Percentiles rank a stretch among this genome's conserved stretches.
Evolutionary conservation across 2,888 invertebrate species (phyloP).

Genomic region (Proisotoma minuta): DNA sequence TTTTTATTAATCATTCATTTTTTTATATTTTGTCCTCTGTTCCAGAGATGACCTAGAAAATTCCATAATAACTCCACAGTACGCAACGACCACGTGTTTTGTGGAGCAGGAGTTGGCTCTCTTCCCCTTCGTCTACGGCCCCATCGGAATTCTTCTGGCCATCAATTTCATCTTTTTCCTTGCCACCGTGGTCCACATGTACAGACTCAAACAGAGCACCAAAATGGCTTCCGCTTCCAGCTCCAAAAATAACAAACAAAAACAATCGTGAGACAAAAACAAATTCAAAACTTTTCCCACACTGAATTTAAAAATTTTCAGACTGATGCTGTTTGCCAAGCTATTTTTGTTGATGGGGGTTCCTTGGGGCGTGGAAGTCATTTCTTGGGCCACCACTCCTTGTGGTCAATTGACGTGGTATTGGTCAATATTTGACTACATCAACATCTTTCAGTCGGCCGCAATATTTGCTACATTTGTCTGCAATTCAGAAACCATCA

Average conservation of each 20-base stretch:
- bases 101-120: constrained; percentile 36
- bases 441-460: constrained; percentile 43
- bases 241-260: constrained; percentile 38
- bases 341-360: constrained; percentile 43
- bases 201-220: constrained; percentile 40
- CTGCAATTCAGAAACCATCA: constrained; percentile 39
- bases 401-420: constrained; percentile 28
- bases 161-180: constrained; percentile 41
- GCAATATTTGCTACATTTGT: constrained; percentile 46
- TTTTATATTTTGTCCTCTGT: neutral
- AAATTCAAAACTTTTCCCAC: too few species aligned
- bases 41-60: constrained; percentile 41
- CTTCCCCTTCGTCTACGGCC: constrained; percentile 38
- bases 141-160: constrained; percentile 36
- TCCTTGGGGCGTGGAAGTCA: constrained; percentile 44
- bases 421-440: constrained; percentile 38
- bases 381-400: constrained; percentile 30
- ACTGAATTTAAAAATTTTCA: constrained; percentile 13
- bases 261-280: constrained; percentile 38
- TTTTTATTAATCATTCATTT: neutral
- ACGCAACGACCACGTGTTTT: constrained; percentile 33
- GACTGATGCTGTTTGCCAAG: constrained; percentile 40
- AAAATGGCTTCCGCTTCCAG: constrained; percentile 41
- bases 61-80: constrained; percentile 41
- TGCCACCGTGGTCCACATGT: constrained; percentile 36